phyloP scores from a whole-genome alignment of 2,888 invertebrate genomes.

The Smittia sp. region DNA sequence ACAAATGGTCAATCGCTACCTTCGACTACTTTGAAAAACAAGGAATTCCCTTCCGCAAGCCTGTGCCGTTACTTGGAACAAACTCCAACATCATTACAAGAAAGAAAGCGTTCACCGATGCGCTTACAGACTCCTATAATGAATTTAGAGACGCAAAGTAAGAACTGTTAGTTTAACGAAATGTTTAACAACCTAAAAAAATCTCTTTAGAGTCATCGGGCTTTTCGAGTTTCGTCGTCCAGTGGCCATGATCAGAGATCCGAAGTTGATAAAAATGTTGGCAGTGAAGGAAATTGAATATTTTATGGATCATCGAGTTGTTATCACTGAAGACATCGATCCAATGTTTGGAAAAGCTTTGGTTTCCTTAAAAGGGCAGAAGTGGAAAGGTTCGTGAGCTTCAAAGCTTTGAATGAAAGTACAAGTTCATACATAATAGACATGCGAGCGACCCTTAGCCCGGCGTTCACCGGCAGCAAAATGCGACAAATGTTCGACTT shows the following conservation, averaged over 20 bases:
- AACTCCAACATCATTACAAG: neutral
- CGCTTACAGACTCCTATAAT: constrained; percentile 26
- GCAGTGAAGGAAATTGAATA: constrained; percentile 43
- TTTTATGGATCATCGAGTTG: constrained; percentile 45
- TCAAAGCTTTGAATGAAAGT: no score
- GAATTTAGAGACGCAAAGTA: constrained; percentile 32
- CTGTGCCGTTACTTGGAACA: constrained; percentile 19
- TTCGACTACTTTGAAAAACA: constrained; percentile 25
- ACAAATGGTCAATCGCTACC: constrained; percentile 28
- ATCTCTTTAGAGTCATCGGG: constrained; percentile 9
- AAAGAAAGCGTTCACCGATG: neutral
- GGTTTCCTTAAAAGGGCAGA: constrained; percentile 34
- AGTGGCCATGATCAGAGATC: constrained; percentile 21
- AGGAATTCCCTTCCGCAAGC: constrained; percentile 5
- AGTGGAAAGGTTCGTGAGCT: constrained; percentile 47
- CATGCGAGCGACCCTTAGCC: constrained; percentile 48
- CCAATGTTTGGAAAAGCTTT: constrained; percentile 44
- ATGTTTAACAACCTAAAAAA: neutral
- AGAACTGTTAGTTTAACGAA: neutral
- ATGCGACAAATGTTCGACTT: constrained; percentile 46
- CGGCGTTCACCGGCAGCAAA: constrained; percentile 48
- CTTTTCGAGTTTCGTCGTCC: constrained; percentile 32
- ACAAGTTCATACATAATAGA: neutral
- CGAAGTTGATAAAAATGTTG: constrained; percentile 18
- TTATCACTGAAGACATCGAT: constrained; percentile 44